Conservation (phyloP, 2,797 vertebrate genomes). For the Setipinna tenuifilis region DNA sequence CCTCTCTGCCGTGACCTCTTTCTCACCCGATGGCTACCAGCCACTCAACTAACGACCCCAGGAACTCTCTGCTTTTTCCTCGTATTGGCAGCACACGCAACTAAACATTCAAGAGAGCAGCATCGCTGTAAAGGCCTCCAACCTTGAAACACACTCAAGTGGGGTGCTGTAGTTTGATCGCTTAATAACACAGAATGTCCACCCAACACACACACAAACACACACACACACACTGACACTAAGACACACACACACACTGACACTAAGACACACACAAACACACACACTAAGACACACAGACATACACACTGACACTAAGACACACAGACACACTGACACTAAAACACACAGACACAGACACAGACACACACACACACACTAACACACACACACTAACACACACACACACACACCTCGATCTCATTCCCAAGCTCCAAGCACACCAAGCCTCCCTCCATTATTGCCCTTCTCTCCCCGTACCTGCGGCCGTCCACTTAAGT, state of each 20-base stretch:
- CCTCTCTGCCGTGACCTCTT: neutral
- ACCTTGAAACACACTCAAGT: neutral
- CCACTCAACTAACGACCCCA: too few species aligned
- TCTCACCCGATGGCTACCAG: neutral
- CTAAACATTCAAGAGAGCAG: neutral
- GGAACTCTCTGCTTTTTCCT: too few species aligned
- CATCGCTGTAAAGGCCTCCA: neutral
- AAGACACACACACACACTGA: too few species aligned
- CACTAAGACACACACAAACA: neutral
- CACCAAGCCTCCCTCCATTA: neutral
- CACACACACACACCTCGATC: too few species aligned
- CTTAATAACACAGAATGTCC: neutral
- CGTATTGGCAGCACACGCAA: too few species aligned
- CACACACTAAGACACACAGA: neutral
- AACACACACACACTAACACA: too few species aligned
- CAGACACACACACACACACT: too few species aligned
- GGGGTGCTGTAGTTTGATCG: neutral
- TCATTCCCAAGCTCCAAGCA: neutral
- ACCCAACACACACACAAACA: too few species aligned
- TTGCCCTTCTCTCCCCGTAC: neutral
- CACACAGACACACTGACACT: neutral
- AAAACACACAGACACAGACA: neutral
- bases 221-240: too few species aligned
- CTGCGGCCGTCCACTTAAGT: slow-evolving; percentile 29
- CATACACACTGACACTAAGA: neutral